Base-by-base conservation (phyloP, 2,113 vertebrate genomes). In the Corythoichthys haematopterus region DNA sequence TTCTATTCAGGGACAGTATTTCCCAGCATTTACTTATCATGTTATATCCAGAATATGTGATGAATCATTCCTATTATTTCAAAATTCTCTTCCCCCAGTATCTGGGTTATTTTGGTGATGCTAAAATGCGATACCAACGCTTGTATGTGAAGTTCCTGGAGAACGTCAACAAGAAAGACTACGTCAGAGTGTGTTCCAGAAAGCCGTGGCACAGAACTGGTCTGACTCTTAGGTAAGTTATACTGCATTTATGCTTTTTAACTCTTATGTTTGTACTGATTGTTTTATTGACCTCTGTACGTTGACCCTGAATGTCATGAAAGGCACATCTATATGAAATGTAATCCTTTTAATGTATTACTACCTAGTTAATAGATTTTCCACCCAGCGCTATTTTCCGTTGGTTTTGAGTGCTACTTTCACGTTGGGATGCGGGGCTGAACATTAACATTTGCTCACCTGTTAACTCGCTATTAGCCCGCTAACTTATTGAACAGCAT, bases 81-180 rank as follows among this genome's bases (percentile, higher is more conserved):
- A 0, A 5, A 13, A 73, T 47, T 68, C 37, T 55, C 53, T 51
- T 63, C 64, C 65, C 36, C 3, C 79, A 95, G 94, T 95, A 95
- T 79, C 86, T 95, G 76, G 94, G 94, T n/a, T 94, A 94, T 73
- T 95, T 94, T 74, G 94, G 94, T 3, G 93, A 94, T 9, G 94
- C 94, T 3, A 95, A 95, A 84, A 94, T 93, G 80, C 90, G 93
- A 46, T 95, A 94, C 89, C 94, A 95, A 84, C 93, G 94, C 8
- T 86, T 95, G 36, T 95, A 94, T 0, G 94, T 94, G 13, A 95
- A 95, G 83, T 95, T 95, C 84, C 85, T 95, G 84, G 94, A 95
- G 80, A 95, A 95, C 2, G 90, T 95, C 71, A 94, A 94, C 87
- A 95, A 95, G 82, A 95, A 95, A 80, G 94, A 95, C 76, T 95